Evolutionary conservation across 2,888 invertebrate genomes (phyloP).

Genomic region (Meteorus cinctellus): DNA sequence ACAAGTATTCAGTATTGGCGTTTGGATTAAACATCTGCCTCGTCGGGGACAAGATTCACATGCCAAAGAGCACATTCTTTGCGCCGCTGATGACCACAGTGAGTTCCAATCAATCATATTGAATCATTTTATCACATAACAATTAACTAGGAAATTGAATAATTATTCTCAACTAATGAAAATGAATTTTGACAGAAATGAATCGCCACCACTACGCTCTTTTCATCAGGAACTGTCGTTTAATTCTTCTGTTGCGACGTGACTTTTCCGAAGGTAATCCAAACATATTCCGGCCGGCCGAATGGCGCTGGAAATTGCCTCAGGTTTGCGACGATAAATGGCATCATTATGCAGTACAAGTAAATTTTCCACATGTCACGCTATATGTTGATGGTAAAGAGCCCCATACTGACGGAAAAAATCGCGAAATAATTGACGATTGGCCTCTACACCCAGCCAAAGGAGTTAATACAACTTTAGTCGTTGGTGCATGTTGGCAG

Average conservation of each 20-base stretch:
- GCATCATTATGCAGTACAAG: slow-evolving; percentile 98
- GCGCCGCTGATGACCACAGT: slow-evolving; percentile 98
- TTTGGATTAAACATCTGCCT: slow-evolving; percentile 95
- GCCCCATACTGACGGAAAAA: slow-evolving; percentile 79
- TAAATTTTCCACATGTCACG: slow-evolving; percentile 92
- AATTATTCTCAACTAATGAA: neutral
- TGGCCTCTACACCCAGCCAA: slow-evolving; percentile 98
- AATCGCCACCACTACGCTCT: slow-evolving; percentile 99
- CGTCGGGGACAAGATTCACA: slow-evolving; percentile 88
- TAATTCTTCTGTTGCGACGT: slow-evolving; percentile 91
- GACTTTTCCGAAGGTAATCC: slow-evolving; percentile 95
- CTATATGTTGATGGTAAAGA: slow-evolving; percentile 91
- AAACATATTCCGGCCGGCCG: slow-evolving; percentile 96
- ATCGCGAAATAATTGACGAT: slow-evolving; percentile 98
- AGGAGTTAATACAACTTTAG: slow-evolving; percentile 93
- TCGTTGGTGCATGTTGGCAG: slow-evolving; percentile 99
- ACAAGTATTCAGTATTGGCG: slow-evolving; percentile 90
- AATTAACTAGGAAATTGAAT: no score
- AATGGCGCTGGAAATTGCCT: slow-evolving; percentile 98
- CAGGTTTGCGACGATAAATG: slow-evolving; percentile 98
- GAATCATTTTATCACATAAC: no score
- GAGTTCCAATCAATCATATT: slow-evolving; percentile 70
- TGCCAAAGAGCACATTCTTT: slow-evolving; percentile 96
- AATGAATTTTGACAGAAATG: slow-evolving; percentile 83
- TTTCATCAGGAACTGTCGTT: slow-evolving; percentile 96